Conservation (phyloP, 35 echinoderm and acorn worm genomes). For the Heliocidaris erythrogramma region DNA sequence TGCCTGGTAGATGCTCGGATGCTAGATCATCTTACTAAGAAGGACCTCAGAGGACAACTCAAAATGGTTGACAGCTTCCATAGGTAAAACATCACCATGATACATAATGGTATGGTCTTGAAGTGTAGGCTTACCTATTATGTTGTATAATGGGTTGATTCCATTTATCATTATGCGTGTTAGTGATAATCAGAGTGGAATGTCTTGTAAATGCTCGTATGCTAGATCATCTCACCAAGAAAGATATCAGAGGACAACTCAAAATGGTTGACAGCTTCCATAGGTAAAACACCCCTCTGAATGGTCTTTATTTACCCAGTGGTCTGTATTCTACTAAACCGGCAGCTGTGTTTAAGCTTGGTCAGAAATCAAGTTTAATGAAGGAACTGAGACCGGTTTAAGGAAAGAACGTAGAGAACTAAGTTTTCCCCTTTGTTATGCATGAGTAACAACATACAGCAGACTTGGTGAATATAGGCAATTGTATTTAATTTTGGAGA, state of each 20-base stretch:
- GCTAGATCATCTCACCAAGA: constrained; percentile 97
- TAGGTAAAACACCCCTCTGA: constrained; percentile 57
- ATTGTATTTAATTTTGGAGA: too few species aligned
- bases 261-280: constrained; percentile 99
- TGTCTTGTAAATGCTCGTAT: constrained; percentile 59
- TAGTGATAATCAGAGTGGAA: background rate
- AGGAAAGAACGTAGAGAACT: too few species aligned
- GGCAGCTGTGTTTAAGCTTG: too few species aligned
- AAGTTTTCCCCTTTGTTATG: too few species aligned
- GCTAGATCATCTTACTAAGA: constrained; percentile 98
- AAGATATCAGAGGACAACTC: constrained; percentile 89
- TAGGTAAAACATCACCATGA: constrained; percentile 58
- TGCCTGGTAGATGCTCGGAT: constrained; percentile 96
- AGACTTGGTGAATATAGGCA: too few species aligned
- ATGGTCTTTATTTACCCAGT: too few species aligned
- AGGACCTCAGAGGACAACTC: constrained; percentile 93
- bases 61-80: constrained; percentile 99
- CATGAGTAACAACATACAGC: too few species aligned
- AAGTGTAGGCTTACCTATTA: background rate
- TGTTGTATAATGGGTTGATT: background rate
- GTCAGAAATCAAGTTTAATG: too few species aligned
- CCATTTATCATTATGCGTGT: background rate
- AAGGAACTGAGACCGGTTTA: too few species aligned
- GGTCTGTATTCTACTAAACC: too few species aligned
- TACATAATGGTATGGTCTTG: background rate